These are phyloP conservation scores for Caligus rogercresseyi DNA, from an alignment of 1,140 invertebrate species.

Conservation along the genomic window DNA sequence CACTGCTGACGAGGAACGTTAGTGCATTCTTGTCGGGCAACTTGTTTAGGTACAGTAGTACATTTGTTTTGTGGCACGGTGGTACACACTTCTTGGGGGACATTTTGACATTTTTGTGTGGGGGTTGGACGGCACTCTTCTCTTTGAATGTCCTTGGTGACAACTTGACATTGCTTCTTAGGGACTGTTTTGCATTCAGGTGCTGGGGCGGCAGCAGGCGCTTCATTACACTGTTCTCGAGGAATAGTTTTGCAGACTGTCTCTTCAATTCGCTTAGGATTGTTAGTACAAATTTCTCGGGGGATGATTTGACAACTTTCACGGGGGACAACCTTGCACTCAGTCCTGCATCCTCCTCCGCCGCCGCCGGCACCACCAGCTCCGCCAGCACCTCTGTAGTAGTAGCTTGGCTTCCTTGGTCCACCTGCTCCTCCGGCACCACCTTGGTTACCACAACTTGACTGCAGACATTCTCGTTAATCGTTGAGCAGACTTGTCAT, in stretches of 20 bases:
- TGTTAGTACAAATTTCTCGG: slow-evolving; percentile 1
- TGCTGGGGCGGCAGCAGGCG: neutral
- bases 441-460: neutral
- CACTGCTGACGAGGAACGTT: too few species aligned
- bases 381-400: neutral
- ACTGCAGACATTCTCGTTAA: neutral
- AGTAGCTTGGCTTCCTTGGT: neutral
- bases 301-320: slow-evolving; percentile 9
- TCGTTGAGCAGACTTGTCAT: slow-evolving; percentile 14
- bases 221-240: slow-evolving; percentile 5
- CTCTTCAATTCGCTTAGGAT: neutral
- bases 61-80: too few species aligned
- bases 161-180: slow-evolving; percentile 3
- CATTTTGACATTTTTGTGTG: slow-evolving; percentile 16
- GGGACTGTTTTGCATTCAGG: slow-evolving; percentile 8
- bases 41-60: too few species aligned
- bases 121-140: slow-evolving; percentile 13
- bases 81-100: slow-evolving; percentile 11
- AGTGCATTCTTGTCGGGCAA: neutral
- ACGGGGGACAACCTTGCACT: slow-evolving; percentile 1
- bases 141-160: slow-evolving; percentile 10
- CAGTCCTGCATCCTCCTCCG: slow-evolving; percentile 2
- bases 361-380: neutral
- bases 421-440: neutral
- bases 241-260: slow-evolving; percentile 4